These are phyloP conservation scores for Pithys albifrons DNA, from an alignment of 2,113 vertebrate species.

Conservation along the genomic window DNA sequence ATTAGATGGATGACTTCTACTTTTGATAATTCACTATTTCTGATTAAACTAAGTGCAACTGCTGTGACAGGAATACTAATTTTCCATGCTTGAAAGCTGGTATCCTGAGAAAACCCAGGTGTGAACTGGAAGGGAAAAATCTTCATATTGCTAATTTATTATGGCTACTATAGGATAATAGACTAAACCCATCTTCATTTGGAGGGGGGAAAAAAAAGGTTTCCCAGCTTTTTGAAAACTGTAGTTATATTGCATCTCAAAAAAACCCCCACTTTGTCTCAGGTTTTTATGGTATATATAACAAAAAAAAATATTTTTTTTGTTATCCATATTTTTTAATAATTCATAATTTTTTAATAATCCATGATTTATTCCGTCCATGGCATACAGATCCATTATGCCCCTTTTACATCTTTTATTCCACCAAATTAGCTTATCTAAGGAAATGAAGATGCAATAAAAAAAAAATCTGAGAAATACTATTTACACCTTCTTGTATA, in stretches of 20 bases:
- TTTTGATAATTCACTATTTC: background rate
- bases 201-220: fast-evolving
- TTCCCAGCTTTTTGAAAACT: background rate
- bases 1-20: background rate
- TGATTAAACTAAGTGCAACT: background rate
- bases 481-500: background rate
- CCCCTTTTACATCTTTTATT: background rate
- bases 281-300: background rate
- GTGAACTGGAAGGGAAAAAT: background rate
- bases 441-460: background rate
- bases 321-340: too few species aligned
- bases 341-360: too few species aligned
- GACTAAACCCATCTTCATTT: background rate
- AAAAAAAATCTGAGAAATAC: background rate
- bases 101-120: background rate
- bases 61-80: background rate
- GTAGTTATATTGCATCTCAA: background rate
- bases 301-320: background rate
- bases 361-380: background rate
- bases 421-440: background rate
- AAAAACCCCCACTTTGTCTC: fast-evolving
- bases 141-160: background rate
- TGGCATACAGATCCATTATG: background rate
- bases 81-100: background rate
- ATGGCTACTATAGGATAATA: background rate